Percentiles rank a stretch among this genome's conserved stretches.
These are phyloP conservation scores for Polydesmus complanatus DNA, from an alignment of 2,888 invertebrate genomes.

Conservation along the genomic window DNA sequence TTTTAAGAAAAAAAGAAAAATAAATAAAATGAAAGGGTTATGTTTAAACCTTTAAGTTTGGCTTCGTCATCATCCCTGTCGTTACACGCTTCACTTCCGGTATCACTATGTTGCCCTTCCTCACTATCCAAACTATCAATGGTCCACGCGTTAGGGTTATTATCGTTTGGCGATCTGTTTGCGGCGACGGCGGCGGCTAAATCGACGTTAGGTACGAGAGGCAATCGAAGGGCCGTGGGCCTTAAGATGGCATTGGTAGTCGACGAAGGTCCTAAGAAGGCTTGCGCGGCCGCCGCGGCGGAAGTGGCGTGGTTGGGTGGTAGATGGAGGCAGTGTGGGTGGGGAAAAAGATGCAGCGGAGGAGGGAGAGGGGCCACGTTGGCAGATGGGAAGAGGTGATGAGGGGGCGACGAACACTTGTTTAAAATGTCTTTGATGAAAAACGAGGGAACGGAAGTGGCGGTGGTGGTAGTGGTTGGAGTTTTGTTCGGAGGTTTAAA, in stretches of 20 bases:
- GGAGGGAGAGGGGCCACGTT: neutral
- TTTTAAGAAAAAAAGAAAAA: too few species aligned
- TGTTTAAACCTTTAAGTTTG: neutral
- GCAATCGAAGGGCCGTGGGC: neutral
- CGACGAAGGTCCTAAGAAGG: too few species aligned
- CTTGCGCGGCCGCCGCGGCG: too few species aligned
- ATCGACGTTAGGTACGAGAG: neutral
- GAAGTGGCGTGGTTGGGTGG: too few species aligned
- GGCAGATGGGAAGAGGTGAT: neutral
- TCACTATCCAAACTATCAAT: neutral
- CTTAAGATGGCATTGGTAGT: neutral
- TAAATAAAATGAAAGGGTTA: neutral
- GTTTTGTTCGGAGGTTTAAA: neutral
- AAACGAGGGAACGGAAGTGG: constrained; percentile 2
- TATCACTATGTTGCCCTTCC: neutral
- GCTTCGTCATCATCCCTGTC: neutral
- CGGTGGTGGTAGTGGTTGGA: neutral
- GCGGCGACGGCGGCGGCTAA: neutral
- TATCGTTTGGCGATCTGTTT: neutral
- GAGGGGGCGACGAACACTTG: neutral
- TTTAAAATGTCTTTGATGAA: constrained; percentile 13
- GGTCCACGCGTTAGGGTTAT: neutral
- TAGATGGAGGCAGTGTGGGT: too few species aligned
- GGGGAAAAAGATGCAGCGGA: too few species aligned
- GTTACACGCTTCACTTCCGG: neutral